Percentiles rank a stretch among this genome's conserved stretches.
phyloP scores from a whole-genome alignment of 2,113 vertebrate species.

The Microtus pennsylvanicus region DNA sequence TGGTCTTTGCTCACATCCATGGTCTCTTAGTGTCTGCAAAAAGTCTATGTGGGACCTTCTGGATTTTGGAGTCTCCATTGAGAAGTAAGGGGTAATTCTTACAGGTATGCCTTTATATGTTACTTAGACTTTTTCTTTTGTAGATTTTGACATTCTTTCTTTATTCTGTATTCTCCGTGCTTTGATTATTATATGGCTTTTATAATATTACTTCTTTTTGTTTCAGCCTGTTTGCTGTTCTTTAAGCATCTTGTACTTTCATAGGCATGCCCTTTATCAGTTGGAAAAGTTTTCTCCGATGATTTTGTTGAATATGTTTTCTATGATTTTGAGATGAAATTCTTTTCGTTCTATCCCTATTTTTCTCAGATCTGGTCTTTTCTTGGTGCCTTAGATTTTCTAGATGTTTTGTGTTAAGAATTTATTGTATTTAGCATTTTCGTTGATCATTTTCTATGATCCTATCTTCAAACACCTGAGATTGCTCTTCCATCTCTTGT shows the following conservation, averaged over 20 bases:
- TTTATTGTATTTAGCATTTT: no score
- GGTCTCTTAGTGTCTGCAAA: background rate
- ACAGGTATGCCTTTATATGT: background rate
- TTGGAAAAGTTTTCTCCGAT: background rate
- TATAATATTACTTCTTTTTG: no score
- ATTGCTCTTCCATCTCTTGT: background rate
- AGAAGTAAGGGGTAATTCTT: background rate
- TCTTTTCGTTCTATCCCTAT: no score
- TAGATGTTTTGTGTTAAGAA: no score
- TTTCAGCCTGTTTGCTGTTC: background rate
- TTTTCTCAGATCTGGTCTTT: no score
- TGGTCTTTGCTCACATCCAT: background rate
- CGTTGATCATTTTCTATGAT: background rate
- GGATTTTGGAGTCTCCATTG: background rate
- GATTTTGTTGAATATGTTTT: background rate
- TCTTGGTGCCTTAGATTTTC: no score
- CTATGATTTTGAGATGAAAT: background rate
- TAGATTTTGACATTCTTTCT: no score
- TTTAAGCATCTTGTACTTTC: background rate
- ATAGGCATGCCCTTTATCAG: background rate
- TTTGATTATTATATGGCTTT: no score
- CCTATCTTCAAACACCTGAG: background rate
- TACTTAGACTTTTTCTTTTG: background rate
- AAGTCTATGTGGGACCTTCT: background rate
- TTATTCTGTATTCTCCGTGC: no score